A percentile compares a stretch with the other conserved stretches of the same genome.
Evolutionary conservation across 2,113 vertebrate species (phyloP).

Genomic region (Cyanocitta stelleri): DNA sequence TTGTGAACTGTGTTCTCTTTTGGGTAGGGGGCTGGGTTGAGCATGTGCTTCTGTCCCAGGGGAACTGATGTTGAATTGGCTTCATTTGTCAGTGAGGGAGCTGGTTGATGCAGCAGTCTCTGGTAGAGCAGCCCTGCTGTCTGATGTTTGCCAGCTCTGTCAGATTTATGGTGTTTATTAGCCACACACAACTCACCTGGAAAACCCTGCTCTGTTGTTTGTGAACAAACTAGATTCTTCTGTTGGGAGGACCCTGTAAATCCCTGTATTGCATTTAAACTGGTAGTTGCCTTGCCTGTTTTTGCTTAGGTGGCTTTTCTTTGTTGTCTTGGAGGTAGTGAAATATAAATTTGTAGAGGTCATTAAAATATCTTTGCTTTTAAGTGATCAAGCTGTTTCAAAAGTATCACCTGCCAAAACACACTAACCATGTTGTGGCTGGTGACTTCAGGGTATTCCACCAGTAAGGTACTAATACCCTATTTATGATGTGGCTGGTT

Average conservation of each 20-base stretch:
- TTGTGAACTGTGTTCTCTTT: not conserved
- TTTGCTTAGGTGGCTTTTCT: not conserved
- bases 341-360: not conserved
- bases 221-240: not conserved
- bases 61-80: not conserved
- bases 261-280: not conserved
- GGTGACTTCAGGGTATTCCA: not conserved
- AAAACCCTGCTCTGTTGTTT: not conserved
- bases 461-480: not conserved
- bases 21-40: not conserved
- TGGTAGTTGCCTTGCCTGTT: not conserved
- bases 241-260: not conserved
- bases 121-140: not conserved
- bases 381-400: not conserved
- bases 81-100: not conserved
- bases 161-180: not conserved
- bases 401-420: not conserved
- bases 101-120: not conserved
- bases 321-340: not conserved
- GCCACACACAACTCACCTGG: not conserved
- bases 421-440: not conserved
- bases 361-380: not conserved
- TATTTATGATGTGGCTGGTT: not conserved
- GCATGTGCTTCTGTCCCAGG: not conserved
- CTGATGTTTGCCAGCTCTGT: not conserved